Base-by-base conservation (phyloP, 2,888 invertebrate genomes). In the Megaustenia siamemsis region DNA sequence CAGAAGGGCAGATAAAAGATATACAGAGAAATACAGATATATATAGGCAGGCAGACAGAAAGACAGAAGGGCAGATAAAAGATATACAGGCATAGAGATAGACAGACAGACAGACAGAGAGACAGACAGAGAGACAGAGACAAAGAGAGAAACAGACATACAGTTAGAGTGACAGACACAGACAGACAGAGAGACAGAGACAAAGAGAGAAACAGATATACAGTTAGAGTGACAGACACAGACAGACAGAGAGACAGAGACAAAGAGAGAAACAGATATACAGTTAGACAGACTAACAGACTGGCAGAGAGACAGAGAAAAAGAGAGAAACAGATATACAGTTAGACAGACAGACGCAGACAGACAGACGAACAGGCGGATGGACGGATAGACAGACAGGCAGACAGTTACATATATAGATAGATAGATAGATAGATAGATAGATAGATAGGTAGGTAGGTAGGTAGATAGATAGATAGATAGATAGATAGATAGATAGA, bases 191-290 rank as follows among this genome's bases (percentile, higher is more conserved):
- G 6, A 15, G 49, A 49, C 15, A 15, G 15, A 10, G 49, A 15
- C 6, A 6, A 15, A 15, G 49, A 49, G 49, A 15, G 49, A 15
- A 15, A 15, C 10, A 15, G 49, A 15, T 49, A 10, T 49, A 15
- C 28, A 12, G 63, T n/a, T 28, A n/a, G 40, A 53, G 81, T 28
- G 40, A 38, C 35, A 21, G 49, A 32, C 12, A 63, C 49, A 76
- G 82, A 63, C 45, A 35, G 75, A 63, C 63, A 60, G 73, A 32
- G 75, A 40, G 63, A 60, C 10, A 56, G 56, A 68, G 71, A 53
- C 35, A 38, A 12, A 24, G n/a, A 21, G 60, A 66, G 18, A 35
- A 18, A 10, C 38, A 3, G 24, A 24, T 32, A 35, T 53, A 69
- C 15, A 10, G n/a, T 28, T 18, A 53, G 71, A 35, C 28, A 35